Percentiles rank a stretch among this genome's conserved stretches.
Evolutionary conservation across 2,888 invertebrate species (phyloP).

Genomic region (Diloba caeruleocephala): DNA sequence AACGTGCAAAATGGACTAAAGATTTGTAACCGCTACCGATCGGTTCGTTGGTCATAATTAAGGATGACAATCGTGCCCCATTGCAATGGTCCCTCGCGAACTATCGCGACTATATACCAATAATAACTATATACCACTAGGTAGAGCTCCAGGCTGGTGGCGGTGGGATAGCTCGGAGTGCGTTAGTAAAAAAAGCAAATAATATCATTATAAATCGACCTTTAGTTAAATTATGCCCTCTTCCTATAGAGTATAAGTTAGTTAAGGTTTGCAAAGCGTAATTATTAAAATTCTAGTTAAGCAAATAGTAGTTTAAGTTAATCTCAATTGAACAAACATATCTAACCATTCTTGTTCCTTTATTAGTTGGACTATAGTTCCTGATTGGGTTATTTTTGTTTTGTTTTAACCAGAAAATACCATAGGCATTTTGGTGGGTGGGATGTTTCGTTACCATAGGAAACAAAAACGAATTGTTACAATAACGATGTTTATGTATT

Average conservation of each 20-base stretch:
- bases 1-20: background rate
- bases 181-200: background rate
- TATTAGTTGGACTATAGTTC: too few relatives aligned
- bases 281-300: background rate
- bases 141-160: background rate
- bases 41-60: background rate
- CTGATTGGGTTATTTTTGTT: background rate
- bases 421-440: slow-evolving; percentile 3
- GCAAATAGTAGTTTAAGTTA: background rate
- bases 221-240: background rate
- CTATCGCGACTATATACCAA: too few relatives aligned
- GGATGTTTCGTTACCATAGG: background rate
- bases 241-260: background rate
- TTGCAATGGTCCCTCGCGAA: background rate
- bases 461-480: too few relatives aligned
- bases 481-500: too few relatives aligned
- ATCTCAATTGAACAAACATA: background rate
- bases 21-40: background rate
- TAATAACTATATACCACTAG: too few relatives aligned
- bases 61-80: background rate
- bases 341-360: background rate
- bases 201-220: background rate
- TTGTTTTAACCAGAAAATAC: slow-evolving; percentile 1
- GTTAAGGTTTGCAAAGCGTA: background rate
- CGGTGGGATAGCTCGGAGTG: background rate